Percentiles rank a stretch among this genome's conserved stretches.
These are phyloP conservation scores for Apogon talboti DNA, from an alignment of 2,797 vertebrate genomes.

Conservation along the genomic window DNA sequence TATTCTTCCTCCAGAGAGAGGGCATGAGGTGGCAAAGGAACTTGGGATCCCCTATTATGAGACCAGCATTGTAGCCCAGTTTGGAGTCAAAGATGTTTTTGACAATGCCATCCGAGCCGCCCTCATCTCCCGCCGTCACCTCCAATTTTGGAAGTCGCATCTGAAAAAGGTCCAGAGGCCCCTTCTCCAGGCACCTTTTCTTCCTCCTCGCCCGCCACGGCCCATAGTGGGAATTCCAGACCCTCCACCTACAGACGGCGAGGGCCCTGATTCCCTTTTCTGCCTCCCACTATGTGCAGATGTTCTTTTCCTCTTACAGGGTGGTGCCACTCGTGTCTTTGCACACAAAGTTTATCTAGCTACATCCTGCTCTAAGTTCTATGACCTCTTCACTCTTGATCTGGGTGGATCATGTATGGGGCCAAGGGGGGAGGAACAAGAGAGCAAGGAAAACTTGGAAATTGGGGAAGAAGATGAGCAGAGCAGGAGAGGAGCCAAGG, in stretches of 20 bases:
- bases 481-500: conserved; percentile 83
- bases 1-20: conserved; percentile 90
- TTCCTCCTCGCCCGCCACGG: conserved; percentile 89
- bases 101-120: conserved; percentile 94
- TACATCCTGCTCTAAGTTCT: conserved; percentile 93
- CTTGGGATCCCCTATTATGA: conserved; percentile 93
- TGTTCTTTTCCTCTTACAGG: conserved; percentile 88
- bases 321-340: conserved; percentile 84
- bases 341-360: conserved; percentile 92
- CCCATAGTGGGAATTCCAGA: conserved; percentile 89
- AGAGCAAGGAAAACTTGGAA: conserved; percentile 67
- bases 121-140: conserved; percentile 91
- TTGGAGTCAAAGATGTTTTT: conserved; percentile 93
- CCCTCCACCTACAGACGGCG: conserved; percentile 77
- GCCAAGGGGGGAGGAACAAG: conserved; percentile 52
- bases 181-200: conserved; percentile 90
- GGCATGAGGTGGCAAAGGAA: conserved; percentile 93
- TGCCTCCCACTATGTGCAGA: conserved; percentile 88
- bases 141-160: conserved; percentile 96
- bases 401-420: conserved; percentile 44
- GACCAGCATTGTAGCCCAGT: conserved; percentile 94
- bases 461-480: conserved; percentile 82
- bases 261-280: conserved; percentile 87
- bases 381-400: conserved; percentile 89
- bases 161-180: conserved; percentile 91